Conservation (phyloP, 92 coral and sea anemone genomes). For the Porites evermanni region DNA sequence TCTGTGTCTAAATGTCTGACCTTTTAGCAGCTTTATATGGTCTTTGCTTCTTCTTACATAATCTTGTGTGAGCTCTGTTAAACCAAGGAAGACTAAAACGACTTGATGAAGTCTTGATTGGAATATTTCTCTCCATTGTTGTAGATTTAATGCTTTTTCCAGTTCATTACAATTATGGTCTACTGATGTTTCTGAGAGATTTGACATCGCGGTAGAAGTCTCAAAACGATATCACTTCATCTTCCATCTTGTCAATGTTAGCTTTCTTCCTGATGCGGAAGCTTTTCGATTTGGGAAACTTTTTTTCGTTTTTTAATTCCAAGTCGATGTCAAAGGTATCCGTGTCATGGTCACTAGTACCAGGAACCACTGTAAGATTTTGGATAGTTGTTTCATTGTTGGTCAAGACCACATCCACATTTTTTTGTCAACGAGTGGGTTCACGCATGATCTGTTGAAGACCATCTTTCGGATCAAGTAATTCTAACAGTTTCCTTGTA, state of each 20-base stretch:
- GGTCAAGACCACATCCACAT: constrained; percentile 46
- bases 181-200: constrained; percentile 49
- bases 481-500: background rate
- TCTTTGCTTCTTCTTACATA: constrained; percentile 37
- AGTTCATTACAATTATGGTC: constrained; percentile 55
- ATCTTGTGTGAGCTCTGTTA: constrained; percentile 32
- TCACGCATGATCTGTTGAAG: background rate
- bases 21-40: constrained; percentile 49
- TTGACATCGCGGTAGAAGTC: constrained; percentile 41
- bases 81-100: constrained; percentile 26
- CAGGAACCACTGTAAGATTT: constrained; percentile 52
- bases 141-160: background rate
- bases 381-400: constrained; percentile 44
- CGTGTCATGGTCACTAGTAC: constrained; percentile 76
- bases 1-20: constrained; percentile 27
- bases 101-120: constrained; percentile 15
- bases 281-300: constrained; percentile 29
- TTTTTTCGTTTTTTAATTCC: constrained; percentile 42
- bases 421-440: background rate
- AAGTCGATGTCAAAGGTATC: constrained; percentile 50
- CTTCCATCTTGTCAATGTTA: constrained; percentile 49
- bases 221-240: constrained; percentile 54
- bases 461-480: background rate
- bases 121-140: constrained; percentile 27
- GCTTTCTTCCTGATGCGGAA: constrained; percentile 63